phyloP scores from a whole-genome alignment of 2,888 invertebrate genomes.

The Pseudanteris insignis region DNA sequence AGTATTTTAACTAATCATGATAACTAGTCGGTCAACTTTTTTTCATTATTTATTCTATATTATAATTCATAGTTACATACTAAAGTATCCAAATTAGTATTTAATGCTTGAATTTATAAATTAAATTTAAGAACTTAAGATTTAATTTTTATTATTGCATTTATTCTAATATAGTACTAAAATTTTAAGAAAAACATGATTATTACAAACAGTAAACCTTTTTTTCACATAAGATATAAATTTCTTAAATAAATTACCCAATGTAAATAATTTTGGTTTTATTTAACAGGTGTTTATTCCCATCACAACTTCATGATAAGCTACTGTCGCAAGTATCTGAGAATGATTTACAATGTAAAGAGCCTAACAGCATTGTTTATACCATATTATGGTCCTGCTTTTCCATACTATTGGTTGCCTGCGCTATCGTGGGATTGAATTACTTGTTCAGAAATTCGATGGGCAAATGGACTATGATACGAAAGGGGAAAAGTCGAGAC shows the following conservation, averaged over 20 bases:
- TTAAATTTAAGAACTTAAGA: too few relatives aligned
- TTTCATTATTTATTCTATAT: too few relatives aligned
- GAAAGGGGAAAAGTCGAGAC: slow-evolving; percentile 51
- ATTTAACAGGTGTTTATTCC: slow-evolving; percentile 68
- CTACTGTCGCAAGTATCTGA: slow-evolving; percentile 66
- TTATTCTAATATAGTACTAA: neutral
- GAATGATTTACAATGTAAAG: slow-evolving; percentile 67
- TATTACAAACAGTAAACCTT: neutral
- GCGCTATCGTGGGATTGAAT: slow-evolving; percentile 46
- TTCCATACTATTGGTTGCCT: slow-evolving; percentile 48
- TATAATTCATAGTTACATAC: too few relatives aligned
- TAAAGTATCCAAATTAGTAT: too few relatives aligned
- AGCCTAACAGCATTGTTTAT: slow-evolving; percentile 45
- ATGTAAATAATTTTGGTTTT: too few relatives aligned
- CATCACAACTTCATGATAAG: slow-evolving; percentile 65
- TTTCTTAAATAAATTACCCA: too few relatives aligned
- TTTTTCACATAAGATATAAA: too few relatives aligned
- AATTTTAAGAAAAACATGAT: neutral
- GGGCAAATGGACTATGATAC: slow-evolving; percentile 54
- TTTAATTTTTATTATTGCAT: neutral
- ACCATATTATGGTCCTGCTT: slow-evolving; percentile 54
- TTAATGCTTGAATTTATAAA: too few relatives aligned
- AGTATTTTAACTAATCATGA: too few relatives aligned
- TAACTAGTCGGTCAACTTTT: too few relatives aligned
- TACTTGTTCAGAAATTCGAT: slow-evolving; percentile 53